phyloP scores from a whole-genome alignment of 2,113 vertebrate genomes.

The Brienomyrus longianalis region DNA sequence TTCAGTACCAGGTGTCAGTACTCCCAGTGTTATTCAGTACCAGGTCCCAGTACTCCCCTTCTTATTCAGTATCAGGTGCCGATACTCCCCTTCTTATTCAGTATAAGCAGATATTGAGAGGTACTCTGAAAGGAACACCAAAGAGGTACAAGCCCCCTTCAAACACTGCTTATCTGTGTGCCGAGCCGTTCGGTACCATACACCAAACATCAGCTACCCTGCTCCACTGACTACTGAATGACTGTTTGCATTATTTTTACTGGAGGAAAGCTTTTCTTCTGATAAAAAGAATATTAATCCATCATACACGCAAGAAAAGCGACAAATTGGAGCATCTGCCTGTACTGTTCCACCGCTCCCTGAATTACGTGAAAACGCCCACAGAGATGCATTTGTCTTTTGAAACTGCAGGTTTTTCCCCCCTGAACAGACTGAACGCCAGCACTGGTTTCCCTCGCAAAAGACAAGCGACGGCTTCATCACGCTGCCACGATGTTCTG shows the following conservation, averaged over 20 bases:
- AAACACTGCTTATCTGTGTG: neutral
- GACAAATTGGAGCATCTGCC: slow-evolving; percentile 36
- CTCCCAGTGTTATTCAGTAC: neutral
- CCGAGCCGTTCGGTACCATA: neutral
- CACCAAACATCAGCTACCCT: neutral
- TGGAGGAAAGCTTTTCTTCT: neutral
- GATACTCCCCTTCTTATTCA: neutral
- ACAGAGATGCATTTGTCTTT: slow-evolving; percentile 52
- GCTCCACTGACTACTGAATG: neutral
- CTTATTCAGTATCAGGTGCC: neutral
- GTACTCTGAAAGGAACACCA: neutral
- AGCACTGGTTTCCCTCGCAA: neutral
- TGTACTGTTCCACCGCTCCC: slow-evolving; percentile 27
- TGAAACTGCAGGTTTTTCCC: slow-evolving; percentile 41
- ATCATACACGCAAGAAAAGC: slow-evolving; percentile 34
- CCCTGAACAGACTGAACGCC: neutral
- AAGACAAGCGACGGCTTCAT: neutral
- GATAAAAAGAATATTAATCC: neutral
- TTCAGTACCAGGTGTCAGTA: neutral
- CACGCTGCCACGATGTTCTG: no score
- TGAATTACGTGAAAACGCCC: slow-evolving; percentile 59
- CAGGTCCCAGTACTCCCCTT: neutral
- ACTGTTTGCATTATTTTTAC: neutral
- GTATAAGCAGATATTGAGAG: neutral
- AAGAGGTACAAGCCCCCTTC: neutral